Percentiles rank a stretch among this genome's conserved stretches.
phyloP scores from a whole-genome alignment of 53 echinoderm and acorn worm species.

The Stichopus horrens region DNA sequence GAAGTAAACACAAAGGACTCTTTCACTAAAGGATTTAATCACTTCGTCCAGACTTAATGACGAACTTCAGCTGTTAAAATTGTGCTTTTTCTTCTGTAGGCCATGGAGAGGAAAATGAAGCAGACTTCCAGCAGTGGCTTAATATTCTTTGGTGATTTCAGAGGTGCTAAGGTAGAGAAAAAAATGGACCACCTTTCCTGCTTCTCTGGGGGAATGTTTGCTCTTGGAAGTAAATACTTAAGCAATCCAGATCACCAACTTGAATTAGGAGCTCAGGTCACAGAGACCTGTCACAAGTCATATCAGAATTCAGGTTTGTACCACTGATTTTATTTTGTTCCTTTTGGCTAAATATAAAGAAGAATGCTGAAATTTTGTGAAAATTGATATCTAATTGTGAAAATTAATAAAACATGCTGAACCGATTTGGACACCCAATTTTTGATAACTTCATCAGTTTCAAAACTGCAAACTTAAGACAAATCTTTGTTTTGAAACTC shows the following conservation, averaged over 20 bases:
- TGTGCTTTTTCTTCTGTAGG: conserved; percentile 51
- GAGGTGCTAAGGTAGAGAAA: conserved; percentile 83
- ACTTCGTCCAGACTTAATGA: too few relatives aligned
- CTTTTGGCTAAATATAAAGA: too few relatives aligned
- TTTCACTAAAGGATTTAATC: too few relatives aligned
- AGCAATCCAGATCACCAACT: conserved; percentile 69
- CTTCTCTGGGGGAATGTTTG: conserved; percentile 98
- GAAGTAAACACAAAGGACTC: too few relatives aligned
- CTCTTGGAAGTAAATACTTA: conserved; percentile 70
- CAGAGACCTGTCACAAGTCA: conserved; percentile 83
- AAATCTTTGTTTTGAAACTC: too few relatives aligned
- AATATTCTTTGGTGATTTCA: conserved; percentile 87
- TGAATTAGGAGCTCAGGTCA: conserved; percentile 76
- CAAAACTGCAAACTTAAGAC: too few relatives aligned
- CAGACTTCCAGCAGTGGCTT: conserved; percentile 80
- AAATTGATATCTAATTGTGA: conserved; percentile 69
- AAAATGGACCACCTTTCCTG: conserved; percentile 98
- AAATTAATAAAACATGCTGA: conserved; percentile 76
- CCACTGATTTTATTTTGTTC: not conserved
- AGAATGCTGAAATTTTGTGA: too few relatives aligned
- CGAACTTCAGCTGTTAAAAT: not conserved
- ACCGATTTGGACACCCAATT: conserved; percentile 65
- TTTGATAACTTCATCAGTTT: too few relatives aligned
- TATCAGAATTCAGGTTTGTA: conserved; percentile 92
- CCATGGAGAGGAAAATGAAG: conserved; percentile 79